A percentile compares a stretch with the other conserved stretches of the same genome.
phyloP scores from a whole-genome alignment of 2,888 invertebrate genomes.

The Lasioglossum pauxillum region DNA sequence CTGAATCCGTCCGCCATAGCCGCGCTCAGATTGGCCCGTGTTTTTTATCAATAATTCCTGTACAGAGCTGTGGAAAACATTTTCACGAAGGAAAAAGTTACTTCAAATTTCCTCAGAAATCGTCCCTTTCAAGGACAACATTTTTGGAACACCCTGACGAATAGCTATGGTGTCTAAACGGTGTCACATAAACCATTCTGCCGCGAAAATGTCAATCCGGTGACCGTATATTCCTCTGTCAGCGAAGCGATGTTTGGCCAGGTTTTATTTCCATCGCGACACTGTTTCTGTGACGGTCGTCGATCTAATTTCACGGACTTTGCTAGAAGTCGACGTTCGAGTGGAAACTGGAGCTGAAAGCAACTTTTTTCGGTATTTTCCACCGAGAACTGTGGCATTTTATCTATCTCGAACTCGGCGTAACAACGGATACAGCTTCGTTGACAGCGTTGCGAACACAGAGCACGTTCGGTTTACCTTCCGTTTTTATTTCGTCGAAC shows the following conservation, averaged over 20 bases:
- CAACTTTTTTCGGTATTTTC: slow-evolving; percentile 31
- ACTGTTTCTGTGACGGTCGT: slow-evolving; percentile 8
- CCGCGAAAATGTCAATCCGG: neutral
- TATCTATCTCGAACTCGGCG: slow-evolving; percentile 8
- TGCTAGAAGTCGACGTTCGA: neutral
- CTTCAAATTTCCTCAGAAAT: too few species aligned
- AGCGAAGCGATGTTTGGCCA: neutral
- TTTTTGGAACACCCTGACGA: neutral
- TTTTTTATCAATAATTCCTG: too few species aligned
- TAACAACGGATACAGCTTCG: neutral
- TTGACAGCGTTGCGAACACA: neutral
- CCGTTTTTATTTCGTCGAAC: slow-evolving; percentile 24
- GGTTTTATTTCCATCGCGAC: neutral
- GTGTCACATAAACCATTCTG: neutral
- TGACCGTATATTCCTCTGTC: neutral
- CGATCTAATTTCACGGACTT: slow-evolving; percentile 28
- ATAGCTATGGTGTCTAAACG: neutral
- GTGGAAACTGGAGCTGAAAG: slow-evolving; percentile 1
- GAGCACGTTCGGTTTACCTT: slow-evolving; percentile 23
- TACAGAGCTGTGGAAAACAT: too few species aligned
- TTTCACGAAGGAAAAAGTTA: too few species aligned
- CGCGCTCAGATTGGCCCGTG: too few species aligned
- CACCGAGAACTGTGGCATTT: neutral
- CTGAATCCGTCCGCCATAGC: too few species aligned
- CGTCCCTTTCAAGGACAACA: too few species aligned